phyloP scores from a whole-genome alignment of 2,888 invertebrate species.

The Drosophila lutescens region DNA sequence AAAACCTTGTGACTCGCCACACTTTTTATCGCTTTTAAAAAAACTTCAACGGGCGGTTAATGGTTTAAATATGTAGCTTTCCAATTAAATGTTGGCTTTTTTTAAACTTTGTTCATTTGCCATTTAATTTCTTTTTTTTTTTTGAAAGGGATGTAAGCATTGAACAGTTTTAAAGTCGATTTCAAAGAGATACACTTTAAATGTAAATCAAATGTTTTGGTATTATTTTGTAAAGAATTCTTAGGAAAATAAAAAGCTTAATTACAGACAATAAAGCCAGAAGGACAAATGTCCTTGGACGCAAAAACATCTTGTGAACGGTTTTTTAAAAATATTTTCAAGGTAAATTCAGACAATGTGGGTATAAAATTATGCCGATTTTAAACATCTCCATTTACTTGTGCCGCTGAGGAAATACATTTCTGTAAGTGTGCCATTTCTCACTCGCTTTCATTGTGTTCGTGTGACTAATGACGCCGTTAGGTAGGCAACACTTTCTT shows the following conservation, averaged over 20 bases:
- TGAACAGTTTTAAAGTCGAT: too few relatives aligned
- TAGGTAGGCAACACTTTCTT: slow-evolving; percentile 66
- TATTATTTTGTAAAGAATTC: neutral
- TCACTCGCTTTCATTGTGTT: slow-evolving; percentile 12
- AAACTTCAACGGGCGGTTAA: slow-evolving; percentile 1
- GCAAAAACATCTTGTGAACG: slow-evolving; percentile 3
- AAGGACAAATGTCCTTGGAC: slow-evolving; percentile 3
- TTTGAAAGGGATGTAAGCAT: too few relatives aligned
- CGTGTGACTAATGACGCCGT: slow-evolving; percentile 48
- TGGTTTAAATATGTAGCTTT: slow-evolving; percentile 3
- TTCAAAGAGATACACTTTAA: too few relatives aligned
- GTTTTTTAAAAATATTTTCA: slow-evolving; percentile 1
- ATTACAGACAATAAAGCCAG: neutral
- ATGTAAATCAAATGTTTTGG: too few relatives aligned
- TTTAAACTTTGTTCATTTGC: neutral
- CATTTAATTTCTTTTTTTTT: too few relatives aligned
- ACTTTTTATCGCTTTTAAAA: slow-evolving; percentile 6
- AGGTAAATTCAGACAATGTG: slow-evolving; percentile 10
- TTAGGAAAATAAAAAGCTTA: neutral
- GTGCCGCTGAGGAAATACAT: slow-evolving; percentile 21
- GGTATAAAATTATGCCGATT: slow-evolving; percentile 15
- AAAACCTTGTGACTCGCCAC: neutral
- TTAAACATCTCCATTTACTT: slow-evolving; percentile 19
- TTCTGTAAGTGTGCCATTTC: slow-evolving; percentile 34
- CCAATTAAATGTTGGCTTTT: neutral